phyloP scores from a whole-genome alignment of 2,888 invertebrate species.

The Noctua janthe region DNA sequence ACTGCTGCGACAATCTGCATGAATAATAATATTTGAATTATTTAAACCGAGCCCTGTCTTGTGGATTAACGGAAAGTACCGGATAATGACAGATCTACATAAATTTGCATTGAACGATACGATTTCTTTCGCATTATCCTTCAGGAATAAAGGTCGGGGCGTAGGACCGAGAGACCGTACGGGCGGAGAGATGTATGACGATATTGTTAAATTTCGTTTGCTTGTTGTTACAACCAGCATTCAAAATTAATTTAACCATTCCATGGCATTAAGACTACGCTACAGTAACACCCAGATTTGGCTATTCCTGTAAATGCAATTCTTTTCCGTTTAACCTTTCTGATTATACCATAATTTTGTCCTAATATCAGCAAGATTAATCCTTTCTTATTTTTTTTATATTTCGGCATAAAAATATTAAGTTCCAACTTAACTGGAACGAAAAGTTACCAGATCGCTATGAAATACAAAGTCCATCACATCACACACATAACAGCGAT shows the following conservation, averaged over 20 bases:
- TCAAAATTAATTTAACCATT: not conserved
- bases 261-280: not conserved
- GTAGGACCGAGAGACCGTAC: not conserved
- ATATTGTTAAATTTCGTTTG: not conserved
- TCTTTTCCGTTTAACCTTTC: not conserved
- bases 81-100: slow-evolving; percentile 73
- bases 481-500: slow-evolving; percentile 21
- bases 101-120: slow-evolving; percentile 73
- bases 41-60: slow-evolving; percentile 75
- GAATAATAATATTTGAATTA: slow-evolving; percentile 81
- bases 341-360: not conserved
- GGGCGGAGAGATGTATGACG: not conserved
- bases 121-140: slow-evolving; percentile 65
- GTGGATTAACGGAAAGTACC: slow-evolving; percentile 76
- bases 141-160: slow-evolving; percentile 47
- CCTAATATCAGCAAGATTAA: too few relatives aligned
- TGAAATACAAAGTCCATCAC: slow-evolving; percentile 7
- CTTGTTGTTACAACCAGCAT: not conserved
- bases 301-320: not conserved
- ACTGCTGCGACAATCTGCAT: slow-evolving; percentile 73
- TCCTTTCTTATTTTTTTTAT: not conserved
- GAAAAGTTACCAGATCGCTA: not conserved
- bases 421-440: not conserved
- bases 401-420: not conserved
- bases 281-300: not conserved